phyloP scores from a whole-genome alignment of 1,140 invertebrate genomes.

The Cyrtorhinus lividipennis region DNA sequence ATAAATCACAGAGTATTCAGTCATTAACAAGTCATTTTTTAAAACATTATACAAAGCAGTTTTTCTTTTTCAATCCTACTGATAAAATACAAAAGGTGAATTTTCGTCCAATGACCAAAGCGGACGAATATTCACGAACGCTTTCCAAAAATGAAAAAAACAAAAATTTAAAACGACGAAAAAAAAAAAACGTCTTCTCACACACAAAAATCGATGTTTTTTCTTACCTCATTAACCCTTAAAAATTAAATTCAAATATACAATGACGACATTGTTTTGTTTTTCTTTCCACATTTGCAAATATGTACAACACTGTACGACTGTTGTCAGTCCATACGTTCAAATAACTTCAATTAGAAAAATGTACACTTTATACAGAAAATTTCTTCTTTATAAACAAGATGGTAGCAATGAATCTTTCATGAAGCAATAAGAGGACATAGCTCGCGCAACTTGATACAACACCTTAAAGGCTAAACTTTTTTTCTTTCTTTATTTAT shows the following conservation, averaged over 20 bases:
- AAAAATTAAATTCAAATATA: conserved; percentile 12
- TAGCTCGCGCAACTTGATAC: conserved; percentile 20
- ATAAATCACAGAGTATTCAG: conserved; percentile 7
- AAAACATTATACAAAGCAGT: background rate
- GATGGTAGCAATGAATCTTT: conserved; percentile 3
- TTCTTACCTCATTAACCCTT: background rate
- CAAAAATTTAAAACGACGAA: background rate
- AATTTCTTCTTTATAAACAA: conserved; percentile 3
- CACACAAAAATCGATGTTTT: background rate
- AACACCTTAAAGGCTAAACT: conserved; percentile 22
- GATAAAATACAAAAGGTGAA: conserved; percentile 1
- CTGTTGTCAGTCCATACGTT: background rate
- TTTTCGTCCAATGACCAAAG: background rate
- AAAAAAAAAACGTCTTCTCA: background rate
- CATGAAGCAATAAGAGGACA: conserved; percentile 19
- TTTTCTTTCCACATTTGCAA: conserved; percentile 7
- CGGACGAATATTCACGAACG: background rate
- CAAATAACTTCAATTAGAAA: background rate
- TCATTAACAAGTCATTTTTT: conserved; percentile 5
- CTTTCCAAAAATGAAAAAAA: background rate
- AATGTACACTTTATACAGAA: conserved; percentile 12
- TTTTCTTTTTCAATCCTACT: background rate
- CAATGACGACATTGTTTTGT: background rate
- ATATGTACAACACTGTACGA: conserved; percentile 8
- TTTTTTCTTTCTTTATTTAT: conserved; percentile 15